Percentiles rank a stretch among this genome's conserved stretches.
phyloP scores from a whole-genome alignment of 1,140 invertebrate genomes.

The Cyclargus thomasi region DNA sequence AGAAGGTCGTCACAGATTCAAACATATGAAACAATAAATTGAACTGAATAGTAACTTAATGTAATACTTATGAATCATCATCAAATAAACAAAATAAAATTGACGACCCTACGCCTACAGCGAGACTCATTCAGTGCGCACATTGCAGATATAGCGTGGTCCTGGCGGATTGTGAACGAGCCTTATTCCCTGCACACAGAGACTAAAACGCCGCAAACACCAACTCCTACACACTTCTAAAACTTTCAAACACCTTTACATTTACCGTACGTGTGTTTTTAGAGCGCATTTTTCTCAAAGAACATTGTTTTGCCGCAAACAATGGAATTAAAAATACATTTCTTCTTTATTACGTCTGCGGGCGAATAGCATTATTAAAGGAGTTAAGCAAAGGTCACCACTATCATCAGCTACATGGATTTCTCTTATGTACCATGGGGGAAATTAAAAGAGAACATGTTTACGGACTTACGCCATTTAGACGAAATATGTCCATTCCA shows the following conservation, averaged over 20 bases:
- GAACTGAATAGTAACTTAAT: no score
- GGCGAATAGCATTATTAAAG: not conserved
- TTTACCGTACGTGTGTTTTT: not conserved
- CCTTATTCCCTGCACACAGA: slow-evolving; percentile 23
- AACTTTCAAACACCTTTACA: not conserved
- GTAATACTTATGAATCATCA: slow-evolving; percentile 10
- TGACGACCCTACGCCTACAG: slow-evolving; percentile 19
- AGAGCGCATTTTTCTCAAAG: slow-evolving; percentile 13
- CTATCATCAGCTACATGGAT: not conserved
- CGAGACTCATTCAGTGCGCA: slow-evolving; percentile 22
- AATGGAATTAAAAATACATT: slow-evolving; percentile 7
- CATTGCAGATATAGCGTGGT: slow-evolving; percentile 10
- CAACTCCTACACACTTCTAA: not conserved
- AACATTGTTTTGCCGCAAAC: slow-evolving; percentile 9
- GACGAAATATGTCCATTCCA: no score
- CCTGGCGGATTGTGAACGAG: not conserved
- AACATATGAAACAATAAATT: no score
- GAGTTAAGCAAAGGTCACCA: not conserved
- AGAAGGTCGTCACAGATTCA: no score
- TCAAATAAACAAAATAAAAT: not conserved
- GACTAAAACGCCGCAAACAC: slow-evolving; percentile 4
- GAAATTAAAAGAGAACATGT: no score
- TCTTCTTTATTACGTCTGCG: not conserved
- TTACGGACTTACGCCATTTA: no score
- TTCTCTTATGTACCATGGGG: not conserved